Evolutionary conservation across 2,888 invertebrate genomes (phyloP), one percentile per base, ranked within the genome.

Genomic region (Ctenicera cuprea): DNA sequence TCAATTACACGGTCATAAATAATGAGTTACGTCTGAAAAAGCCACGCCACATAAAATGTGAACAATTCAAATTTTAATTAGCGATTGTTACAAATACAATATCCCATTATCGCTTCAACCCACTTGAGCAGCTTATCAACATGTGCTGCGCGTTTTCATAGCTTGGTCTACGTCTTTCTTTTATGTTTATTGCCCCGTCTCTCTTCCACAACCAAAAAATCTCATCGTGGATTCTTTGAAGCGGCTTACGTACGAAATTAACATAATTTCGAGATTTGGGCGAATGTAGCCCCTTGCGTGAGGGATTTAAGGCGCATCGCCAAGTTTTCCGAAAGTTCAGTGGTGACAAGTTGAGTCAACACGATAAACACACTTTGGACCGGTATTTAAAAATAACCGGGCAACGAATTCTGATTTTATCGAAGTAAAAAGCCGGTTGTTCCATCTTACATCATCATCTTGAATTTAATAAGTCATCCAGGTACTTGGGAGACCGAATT

Each of bases 41-140:
- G 71, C 43, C 59, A 71, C 54, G 48, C 64, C 41, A 73, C 73
- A 64, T 73, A 73, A 68, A 69, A 73, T 69, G 59, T 64, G 57
- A 73, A 73, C 73, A 64, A 70, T 70, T 71, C 68, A 63, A 65
- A 59, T 61, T 70, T 64, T 71, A 67, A 71, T 74, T 71, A 61
- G 52, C 59, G 74, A 65, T 66, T 62, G 62, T 71, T 61, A 71
- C 59, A 66, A 66, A 67, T 65, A 70, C 74, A 74, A 70, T 73
- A 68, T 73, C 62, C 66, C 57, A 67, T 67, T 73, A 67, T 67
- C 63, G 67, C 65, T 63, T 63, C 73, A 48, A 45, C 73, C 73
- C 73, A 68, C 73, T 41, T 30, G 70, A 63, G 62, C 41, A 63
- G 26, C 54, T 65, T 65, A 65, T 65, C 65, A 52, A 30, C 65